Conservation (phyloP, 1,140 invertebrate species). For the Atta colombica region DNA sequence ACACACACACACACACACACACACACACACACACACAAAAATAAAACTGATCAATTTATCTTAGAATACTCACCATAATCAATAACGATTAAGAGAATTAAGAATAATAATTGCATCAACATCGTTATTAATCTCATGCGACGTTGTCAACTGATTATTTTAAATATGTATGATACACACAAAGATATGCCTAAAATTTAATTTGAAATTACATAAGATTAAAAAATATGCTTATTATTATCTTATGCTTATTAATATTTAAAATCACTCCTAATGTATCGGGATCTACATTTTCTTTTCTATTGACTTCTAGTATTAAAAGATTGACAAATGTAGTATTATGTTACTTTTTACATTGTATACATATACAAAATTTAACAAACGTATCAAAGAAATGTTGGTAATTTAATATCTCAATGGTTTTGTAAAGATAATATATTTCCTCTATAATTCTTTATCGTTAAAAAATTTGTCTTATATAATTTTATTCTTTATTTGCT, state of each 20-base stretch:
- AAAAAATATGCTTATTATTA: neutral
- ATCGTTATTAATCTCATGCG: neutral
- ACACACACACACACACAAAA: neutral
- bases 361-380: neutral
- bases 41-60: neutral
- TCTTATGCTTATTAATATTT: neutral
- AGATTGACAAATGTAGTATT: neutral
- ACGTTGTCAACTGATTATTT: neutral
- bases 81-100: neutral
- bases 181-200: no score
- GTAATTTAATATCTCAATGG: neutral
- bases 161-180: neutral
- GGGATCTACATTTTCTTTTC: neutral
- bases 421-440: neutral
- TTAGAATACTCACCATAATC: conserved; percentile 28
- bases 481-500: neutral
- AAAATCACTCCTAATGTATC: neutral
- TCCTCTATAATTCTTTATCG: neutral
- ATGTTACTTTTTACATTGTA: neutral
- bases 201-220: conserved; percentile 35
- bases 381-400: neutral
- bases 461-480: neutral
- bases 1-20: no score
- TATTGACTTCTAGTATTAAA: conserved; percentile 7
- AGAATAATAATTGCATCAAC: neutral